Evolutionary conservation across 1,140 invertebrate species (phyloP), one percentile per base, ranked within the genome.

Genomic region (Brachionus rotundiformis): DNA sequence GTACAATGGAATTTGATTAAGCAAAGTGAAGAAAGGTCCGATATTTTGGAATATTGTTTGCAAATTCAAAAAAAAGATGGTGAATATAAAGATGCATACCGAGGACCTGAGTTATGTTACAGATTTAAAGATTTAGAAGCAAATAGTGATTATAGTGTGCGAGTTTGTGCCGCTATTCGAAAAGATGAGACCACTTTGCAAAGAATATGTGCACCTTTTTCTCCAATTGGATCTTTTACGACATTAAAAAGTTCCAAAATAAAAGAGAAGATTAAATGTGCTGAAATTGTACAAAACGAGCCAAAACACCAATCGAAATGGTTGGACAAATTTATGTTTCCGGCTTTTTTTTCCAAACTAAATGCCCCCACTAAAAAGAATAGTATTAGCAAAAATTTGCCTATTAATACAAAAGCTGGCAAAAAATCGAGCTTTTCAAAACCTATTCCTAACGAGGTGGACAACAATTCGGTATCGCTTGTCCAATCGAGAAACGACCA

Each of bases 71-170:
- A 81, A 79, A 82, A 82, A 82, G 63, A 76, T 29, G 27, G 0
- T 13, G 73, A 61, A 6, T 81, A 36, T 54, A 79, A 27, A 61
- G 47, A 82, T 36, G 90, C 93, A 41, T 93, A 93, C 85, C 88
- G 89, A 83, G 93, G 93, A 49, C 83, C 87, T 82, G 92, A 92
- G 81, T 91, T 90, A 19, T 90, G 90, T 85, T 92, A 90, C 85
- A 87, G 86, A 73, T 86, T 94, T 83, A 90, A 91, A 82, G 92
- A 93, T 86, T 87, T 95, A 82, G 90, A 92, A 83, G 93, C 95
- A 87, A 90, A 91, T 82, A 93, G 91, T 1, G 87, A 88, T 23
- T 95, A 95, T 86, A 90, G 90, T 84, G 94, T 95, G 88, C 90
- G 93, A 79, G 93, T 95, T 84, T 92, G 91, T 54, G 90, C 91